A percentile compares a stretch with the other conserved stretches of the same genome.
These are phyloP conservation scores for Parasteatoda tepidariorum DNA, from an alignment of 1,140 invertebrate species.

Conservation along the genomic window DNA sequence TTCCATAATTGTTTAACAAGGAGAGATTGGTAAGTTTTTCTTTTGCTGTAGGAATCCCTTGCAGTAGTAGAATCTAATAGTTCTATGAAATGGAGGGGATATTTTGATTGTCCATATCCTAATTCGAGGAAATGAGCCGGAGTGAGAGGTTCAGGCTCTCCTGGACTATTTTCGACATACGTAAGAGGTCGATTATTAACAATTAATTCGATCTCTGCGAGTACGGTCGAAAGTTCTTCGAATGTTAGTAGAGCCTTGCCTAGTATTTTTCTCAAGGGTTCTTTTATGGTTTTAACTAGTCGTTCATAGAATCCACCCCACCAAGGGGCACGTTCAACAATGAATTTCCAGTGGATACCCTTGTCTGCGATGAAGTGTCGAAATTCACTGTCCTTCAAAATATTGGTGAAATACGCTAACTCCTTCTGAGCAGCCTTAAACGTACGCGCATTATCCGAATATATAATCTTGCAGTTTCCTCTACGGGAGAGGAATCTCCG, in stretches of 20 bases:
- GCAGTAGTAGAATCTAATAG: background rate
- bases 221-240: background rate
- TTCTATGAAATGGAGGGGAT: background rate
- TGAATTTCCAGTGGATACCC: slow-evolving; percentile 3
- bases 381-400: background rate
- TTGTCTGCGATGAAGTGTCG: background rate
- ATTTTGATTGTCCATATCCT: background rate
- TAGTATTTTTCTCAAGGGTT: background rate
- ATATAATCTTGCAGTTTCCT: background rate
- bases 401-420: background rate
- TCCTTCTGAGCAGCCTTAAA: too few species aligned
- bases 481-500: slow-evolving; percentile 3
- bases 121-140: background rate
- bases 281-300: background rate
- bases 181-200: background rate
- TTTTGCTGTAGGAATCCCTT: background rate
- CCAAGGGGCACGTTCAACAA: background rate
- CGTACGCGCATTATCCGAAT: too few species aligned
- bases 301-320: slow-evolving; percentile 17
- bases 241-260: background rate
- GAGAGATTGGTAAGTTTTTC: background rate
- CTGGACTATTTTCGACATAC: background rate
- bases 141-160: background rate
- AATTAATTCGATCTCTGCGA: background rate
- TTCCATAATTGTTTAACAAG: slow-evolving; percentile 12